Base-by-base conservation (phyloP, 2,113 vertebrate genomes). In the Chloropsis cyanopogon region DNA sequence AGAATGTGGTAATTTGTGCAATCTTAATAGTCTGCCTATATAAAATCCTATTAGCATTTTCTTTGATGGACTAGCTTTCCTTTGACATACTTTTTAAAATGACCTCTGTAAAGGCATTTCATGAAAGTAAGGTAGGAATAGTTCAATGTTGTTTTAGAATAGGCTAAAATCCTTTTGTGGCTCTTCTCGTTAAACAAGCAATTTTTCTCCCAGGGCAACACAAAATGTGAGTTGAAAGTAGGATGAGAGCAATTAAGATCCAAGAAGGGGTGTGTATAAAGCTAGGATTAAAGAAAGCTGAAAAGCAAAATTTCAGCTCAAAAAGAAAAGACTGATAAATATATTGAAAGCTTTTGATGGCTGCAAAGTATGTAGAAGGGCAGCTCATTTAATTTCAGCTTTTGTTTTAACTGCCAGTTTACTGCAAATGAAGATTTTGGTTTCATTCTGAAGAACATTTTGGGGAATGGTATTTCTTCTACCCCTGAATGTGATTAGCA, bases 161-260 rank as follows among this genome's bases (percentile, higher is more conserved):
- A 81, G 61, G 50, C 37, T 82, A 35, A 90, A 93, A 41, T 90
- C 64, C 14, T 90, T 84, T 86, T 77, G 61, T 61, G 49, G 31
- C 46, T 93, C 49, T 75, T 80, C 47, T 92, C 11, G 4, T 80
- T 88, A 72, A 96, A 42, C 33, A 50, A 91, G 49, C 53, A 76
- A 5, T 82, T 70, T 82, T 92, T 95, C 71, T 95, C 82, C 59
- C 46, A 84, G 80, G 77, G 86, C 83, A 86, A 42, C 17, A 54
- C 29, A 86, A 81, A 88, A 69, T 92, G n/a, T n/a, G 56, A 86
- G 61, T 64, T 73, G 70, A 85, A 96, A 94, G 77, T 79, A 85
- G 81, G 70, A 65, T 96, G 64, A 92, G 65, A 78, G 57, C 90
- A 95, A 82, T 95, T 94, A 95, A 90, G 41, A 70, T 89, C 73